A percentile compares a stretch with the other conserved stretches of the same genome.
Evolutionary conservation across 2,113 vertebrate species (phyloP).

Genomic region (Xenus cinereus): DNA sequence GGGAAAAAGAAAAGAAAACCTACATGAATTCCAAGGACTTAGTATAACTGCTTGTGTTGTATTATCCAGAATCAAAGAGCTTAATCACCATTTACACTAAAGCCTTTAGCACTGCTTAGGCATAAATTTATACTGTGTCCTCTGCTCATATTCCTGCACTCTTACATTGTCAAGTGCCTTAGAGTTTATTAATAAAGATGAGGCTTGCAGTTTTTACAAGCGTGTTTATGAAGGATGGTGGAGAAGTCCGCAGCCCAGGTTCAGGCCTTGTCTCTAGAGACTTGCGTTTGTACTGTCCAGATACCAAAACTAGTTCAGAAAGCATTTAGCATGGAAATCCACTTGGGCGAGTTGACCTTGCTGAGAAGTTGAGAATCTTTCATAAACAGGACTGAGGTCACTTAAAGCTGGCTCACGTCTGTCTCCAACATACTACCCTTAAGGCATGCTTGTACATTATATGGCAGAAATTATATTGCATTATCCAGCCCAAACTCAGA

Average conservation of each 20-base stretch:
- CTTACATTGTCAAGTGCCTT: not conserved
- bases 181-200: not conserved
- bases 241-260: not conserved
- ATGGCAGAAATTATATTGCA: not conserved
- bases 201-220: not conserved
- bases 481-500: not conserved
- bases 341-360: not conserved
- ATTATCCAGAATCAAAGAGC: conserved; percentile 1
- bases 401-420: not conserved
- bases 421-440: not conserved
- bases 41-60: not conserved
- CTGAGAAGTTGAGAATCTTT: not conserved
- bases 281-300: not conserved
- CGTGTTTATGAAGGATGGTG: not conserved
- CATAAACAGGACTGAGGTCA: not conserved
- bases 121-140: not conserved
- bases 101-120: not conserved
- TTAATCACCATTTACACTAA: not conserved
- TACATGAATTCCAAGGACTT: conserved; percentile 20
- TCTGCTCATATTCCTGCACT: not conserved
- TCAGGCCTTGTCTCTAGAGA: not conserved
- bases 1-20: conserved; percentile 8
- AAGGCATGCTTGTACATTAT: not conserved
- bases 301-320: not conserved
- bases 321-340: not conserved